Conservation (phyloP, 64 coral and sea anemone genomes). For the Cladopsammia gracilis region DNA sequence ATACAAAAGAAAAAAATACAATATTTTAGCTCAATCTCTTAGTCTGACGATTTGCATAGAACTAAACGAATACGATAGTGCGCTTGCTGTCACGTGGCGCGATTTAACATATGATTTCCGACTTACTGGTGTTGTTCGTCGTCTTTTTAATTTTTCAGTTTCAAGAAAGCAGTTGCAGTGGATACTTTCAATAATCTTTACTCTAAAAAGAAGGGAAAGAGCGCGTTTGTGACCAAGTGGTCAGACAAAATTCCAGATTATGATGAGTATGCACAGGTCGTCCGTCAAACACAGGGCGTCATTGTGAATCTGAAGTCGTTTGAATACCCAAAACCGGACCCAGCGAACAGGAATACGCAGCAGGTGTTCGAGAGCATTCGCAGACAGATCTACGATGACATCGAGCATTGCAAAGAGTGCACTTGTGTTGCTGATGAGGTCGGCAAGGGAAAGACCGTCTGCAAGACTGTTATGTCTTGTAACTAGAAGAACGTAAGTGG, state of each 20-base stretch:
- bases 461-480: conserved; percentile 15
- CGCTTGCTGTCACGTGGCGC: no score
- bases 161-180: conserved; percentile 53
- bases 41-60: no score
- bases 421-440: conserved; percentile 61
- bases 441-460: conserved; percentile 62
- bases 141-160: conserved; percentile 32
- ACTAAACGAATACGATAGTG: no score
- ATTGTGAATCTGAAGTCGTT: conserved; percentile 68
- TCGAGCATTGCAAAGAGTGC: conserved; percentile 41
- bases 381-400: conserved; percentile 28
- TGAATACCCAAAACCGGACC: not conserved
- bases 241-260: conserved; percentile 9
- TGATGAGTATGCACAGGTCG: conserved; percentile 74
- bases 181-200: conserved; percentile 50
- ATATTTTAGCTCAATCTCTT: no score
- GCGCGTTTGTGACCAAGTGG: not conserved
- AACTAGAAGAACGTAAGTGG: not conserved
- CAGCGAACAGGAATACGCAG: not conserved
- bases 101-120: not conserved
- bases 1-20: no score
- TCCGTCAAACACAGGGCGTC: conserved; percentile 64
- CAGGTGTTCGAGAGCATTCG: conserved; percentile 22
- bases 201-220: conserved; percentile 6
- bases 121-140: not conserved